Evolutionary conservation across 2,888 invertebrate species (phyloP).

Genomic region (Polyommatus icarus): DNA sequence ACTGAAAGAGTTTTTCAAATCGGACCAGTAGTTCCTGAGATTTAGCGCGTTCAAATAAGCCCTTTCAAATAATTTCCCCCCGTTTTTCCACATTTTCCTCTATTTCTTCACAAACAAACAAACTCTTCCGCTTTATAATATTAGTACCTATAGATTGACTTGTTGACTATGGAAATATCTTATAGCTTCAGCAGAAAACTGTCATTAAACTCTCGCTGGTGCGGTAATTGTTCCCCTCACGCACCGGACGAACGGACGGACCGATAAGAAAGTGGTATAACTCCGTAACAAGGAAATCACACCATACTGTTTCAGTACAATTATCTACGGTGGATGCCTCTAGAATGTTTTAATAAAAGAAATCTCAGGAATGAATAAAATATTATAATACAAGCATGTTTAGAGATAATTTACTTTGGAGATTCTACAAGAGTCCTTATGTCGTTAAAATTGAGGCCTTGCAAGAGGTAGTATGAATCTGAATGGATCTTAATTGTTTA

Average conservation of each 20-base stretch:
- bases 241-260: slow-evolving; percentile 21
- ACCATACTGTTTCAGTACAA: not conserved
- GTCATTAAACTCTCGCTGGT: slow-evolving; percentile 11
- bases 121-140: too few relatives aligned
- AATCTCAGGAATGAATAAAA: slow-evolving; percentile 10
- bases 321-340: slow-evolving; percentile 23
- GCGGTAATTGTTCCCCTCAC: not conserved
- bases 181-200: not conserved
- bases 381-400: not conserved
- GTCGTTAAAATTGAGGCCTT: too few relatives aligned
- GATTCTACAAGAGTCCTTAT: too few relatives aligned
- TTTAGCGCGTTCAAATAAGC: too few relatives aligned
- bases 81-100: too few relatives aligned
- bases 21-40: too few relatives aligned
- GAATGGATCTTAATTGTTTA: too few relatives aligned
- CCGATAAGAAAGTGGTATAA: slow-evolving; percentile 20
- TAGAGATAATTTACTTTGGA: not conserved
- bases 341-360: not conserved
- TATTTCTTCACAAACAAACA: too few relatives aligned
- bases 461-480: too few relatives aligned
- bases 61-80: too few relatives aligned
- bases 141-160: too few relatives aligned
- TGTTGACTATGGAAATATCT: not conserved
- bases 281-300: not conserved
- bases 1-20: too few relatives aligned